These are phyloP conservation scores for Drosophila longiperda DNA, from an alignment of 2,888 invertebrate genomes.

Conservation along the genomic window DNA sequence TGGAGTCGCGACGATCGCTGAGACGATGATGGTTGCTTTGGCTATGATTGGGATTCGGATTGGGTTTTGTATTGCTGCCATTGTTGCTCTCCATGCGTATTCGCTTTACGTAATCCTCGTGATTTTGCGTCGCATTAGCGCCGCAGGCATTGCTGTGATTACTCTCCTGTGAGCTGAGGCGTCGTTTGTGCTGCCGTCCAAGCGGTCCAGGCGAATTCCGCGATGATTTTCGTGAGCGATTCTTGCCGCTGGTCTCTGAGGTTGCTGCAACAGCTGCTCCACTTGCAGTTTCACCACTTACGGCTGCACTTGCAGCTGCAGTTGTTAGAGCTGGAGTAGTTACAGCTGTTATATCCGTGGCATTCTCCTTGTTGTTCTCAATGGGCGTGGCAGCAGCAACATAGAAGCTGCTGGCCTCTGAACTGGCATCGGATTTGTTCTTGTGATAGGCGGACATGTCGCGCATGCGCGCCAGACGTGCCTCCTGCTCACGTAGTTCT, in stretches of 20 bases:
- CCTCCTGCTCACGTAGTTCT: conserved; percentile 75
- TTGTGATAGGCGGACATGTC: conserved; percentile 71
- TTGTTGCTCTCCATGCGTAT: conserved; percentile 78
- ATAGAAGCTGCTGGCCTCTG: conserved; percentile 66
- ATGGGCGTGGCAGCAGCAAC: conserved; percentile 19
- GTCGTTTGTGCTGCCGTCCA: conserved; percentile 87
- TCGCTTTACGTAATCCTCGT: conserved; percentile 82
- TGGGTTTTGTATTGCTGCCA: conserved; percentile 2
- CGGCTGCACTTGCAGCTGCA: background rate
- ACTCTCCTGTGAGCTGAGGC: conserved; percentile 92
- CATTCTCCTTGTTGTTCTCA: conserved; percentile 80
- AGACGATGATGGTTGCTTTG: conserved; percentile 55
- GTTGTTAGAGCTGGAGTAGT: conserved; percentile 6
- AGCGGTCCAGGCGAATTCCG: conserved; percentile 79
- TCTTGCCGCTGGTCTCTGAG: conserved; percentile 52
- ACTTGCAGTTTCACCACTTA: background rate
- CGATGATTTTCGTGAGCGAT: conserved; percentile 80
- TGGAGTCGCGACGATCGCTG: conserved; percentile 74
- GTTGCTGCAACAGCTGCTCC: conserved; percentile 13
- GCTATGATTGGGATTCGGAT: conserved; percentile 28
- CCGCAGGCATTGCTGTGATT: conserved; percentile 61
- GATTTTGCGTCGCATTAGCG: conserved; percentile 51
- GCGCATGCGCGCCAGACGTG: conserved; percentile 67
- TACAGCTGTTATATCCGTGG: conserved; percentile 16
- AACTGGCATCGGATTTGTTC: conserved; percentile 63